phyloP scores from a whole-genome alignment of 2,797 vertebrate species.

The Hippocampus kuda region DNA sequence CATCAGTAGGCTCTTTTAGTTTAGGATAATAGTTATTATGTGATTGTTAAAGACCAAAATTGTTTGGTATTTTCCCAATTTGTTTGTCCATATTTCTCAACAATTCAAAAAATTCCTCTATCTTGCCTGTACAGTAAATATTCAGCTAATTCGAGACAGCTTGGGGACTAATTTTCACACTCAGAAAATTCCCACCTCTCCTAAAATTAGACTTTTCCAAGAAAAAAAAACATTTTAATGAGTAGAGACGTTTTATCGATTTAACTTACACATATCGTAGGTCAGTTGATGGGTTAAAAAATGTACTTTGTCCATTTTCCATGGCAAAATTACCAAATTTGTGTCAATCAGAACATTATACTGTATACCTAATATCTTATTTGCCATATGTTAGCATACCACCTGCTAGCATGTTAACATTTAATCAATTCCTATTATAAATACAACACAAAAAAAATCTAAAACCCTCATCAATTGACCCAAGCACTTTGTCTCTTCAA shows the following conservation, averaged over 20 bases:
- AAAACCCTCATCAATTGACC: too few species aligned
- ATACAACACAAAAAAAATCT: too few species aligned
- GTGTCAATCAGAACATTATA: too few species aligned
- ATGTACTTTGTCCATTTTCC: too few species aligned
- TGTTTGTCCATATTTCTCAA: background rate
- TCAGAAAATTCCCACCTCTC: background rate
- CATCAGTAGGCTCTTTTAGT: background rate
- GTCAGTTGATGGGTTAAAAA: too few species aligned
- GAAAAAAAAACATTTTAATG: background rate
- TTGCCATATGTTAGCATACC: background rate
- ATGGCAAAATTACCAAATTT: too few species aligned
- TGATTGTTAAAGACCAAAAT: background rate
- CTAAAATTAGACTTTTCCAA: too few species aligned
- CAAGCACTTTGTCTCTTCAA: too few species aligned
- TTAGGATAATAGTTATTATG: background rate
- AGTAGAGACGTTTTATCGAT: background rate
- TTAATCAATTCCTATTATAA: too few species aligned
- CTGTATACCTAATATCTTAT: too few species aligned
- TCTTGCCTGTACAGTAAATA: background rate
- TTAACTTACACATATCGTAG: too few species aligned
- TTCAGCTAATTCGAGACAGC: background rate
- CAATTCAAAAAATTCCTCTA: background rate
- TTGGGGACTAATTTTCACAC: background rate
- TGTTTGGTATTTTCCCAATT: background rate
- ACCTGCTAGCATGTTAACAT: background rate